Evolutionary conservation across 1,140 invertebrate species (phyloP).

Genomic region (Scylla paramamosain): DNA sequence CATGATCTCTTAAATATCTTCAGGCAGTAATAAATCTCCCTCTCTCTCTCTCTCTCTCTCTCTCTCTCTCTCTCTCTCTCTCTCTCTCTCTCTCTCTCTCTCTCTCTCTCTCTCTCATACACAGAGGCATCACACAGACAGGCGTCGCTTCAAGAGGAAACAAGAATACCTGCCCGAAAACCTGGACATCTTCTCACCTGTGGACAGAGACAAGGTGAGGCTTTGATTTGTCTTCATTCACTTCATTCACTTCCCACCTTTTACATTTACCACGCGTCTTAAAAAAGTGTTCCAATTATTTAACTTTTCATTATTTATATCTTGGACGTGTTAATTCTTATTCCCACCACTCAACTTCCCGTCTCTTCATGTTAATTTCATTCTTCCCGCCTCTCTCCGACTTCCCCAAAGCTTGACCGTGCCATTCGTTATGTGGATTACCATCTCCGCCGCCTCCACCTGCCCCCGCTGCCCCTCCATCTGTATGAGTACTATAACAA

Average conservation of each 20-base stretch:
- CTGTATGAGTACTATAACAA: conserved; percentile 78
- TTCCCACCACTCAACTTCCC: neutral
- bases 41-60: too few species aligned
- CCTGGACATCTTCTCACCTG: conserved; percentile 38
- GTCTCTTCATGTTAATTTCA: neutral
- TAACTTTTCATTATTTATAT: neutral
- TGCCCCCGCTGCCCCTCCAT: conserved; percentile 73
- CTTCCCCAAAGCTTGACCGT: conserved; percentile 69
- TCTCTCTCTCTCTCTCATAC: too few species aligned
- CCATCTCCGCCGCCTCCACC: conserved; percentile 65
- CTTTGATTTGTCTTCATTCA: neutral
- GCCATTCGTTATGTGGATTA: conserved; percentile 77
- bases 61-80: neutral
- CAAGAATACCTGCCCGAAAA: conserved; percentile 38
- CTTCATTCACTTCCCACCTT: neutral
- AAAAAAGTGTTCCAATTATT: too few species aligned
- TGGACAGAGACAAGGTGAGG: conserved; percentile 54
- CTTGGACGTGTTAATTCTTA: too few species aligned
- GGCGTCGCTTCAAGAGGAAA: conserved; percentile 46
- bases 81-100: neutral
- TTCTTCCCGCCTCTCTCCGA: neutral
- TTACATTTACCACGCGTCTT: neutral
- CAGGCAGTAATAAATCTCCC: too few species aligned
- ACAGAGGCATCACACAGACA: neutral
- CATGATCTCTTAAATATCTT: too few species aligned